Evolutionary conservation across 2,797 vertebrate genomes (phyloP).

Genomic region (Coregonus ussuriensis): DNA sequence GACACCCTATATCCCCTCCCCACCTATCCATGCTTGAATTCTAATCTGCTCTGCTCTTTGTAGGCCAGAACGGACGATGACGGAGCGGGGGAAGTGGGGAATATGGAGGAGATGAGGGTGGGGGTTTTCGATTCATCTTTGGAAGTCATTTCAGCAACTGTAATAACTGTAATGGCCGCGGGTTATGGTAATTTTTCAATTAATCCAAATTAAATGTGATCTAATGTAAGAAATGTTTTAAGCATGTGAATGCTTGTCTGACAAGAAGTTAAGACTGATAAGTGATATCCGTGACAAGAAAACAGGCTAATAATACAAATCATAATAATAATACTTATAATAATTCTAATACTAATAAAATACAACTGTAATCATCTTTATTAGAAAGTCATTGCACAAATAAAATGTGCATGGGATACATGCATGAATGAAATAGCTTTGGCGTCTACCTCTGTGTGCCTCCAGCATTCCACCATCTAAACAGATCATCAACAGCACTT

Average conservation of each 20-base stretch:
- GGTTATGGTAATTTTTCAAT: constrained; percentile 73
- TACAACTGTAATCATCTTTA: not conserved
- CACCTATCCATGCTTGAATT: no score
- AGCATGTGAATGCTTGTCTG: constrained; percentile 37
- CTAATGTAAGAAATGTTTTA: constrained; percentile 47
- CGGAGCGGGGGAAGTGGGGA: constrained; percentile 5
- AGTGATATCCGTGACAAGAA: constrained; percentile 28
- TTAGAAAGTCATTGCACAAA: not conserved
- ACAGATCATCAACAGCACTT: not conserved
- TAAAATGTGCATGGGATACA: not conserved
- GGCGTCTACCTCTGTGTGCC: not conserved
- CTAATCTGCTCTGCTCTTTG: constrained; percentile 5
- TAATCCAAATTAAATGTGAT: constrained; percentile 66
- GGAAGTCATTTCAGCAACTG: constrained; percentile 47
- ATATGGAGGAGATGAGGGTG: not conserved
- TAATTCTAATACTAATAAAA: no score
- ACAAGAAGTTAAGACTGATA: constrained; percentile 27
- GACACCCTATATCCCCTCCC: constrained; percentile 28
- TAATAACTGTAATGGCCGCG: constrained; percentile 61
- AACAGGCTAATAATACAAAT: not conserved
- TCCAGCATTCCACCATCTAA: not conserved
- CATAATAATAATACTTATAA: no score
- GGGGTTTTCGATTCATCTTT: constrained; percentile 36
- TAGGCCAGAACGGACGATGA: constrained; percentile 4
- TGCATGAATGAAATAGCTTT: not conserved